Base-by-base conservation (phyloP, 2,888 invertebrate species). In the Drosophila paracracens region DNA sequence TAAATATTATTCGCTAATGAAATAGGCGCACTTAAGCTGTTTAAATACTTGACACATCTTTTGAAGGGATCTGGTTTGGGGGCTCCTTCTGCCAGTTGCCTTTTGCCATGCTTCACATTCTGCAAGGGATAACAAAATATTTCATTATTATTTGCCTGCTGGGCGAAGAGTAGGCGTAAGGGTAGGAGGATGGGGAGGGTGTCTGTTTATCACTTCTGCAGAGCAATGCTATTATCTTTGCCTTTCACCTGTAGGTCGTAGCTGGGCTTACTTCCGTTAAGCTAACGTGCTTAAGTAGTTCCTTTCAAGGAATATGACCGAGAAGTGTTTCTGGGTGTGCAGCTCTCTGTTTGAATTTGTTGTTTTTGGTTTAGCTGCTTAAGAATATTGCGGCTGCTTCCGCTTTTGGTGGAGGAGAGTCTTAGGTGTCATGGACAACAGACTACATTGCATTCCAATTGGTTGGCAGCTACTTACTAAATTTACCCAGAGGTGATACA, bases 401-500 rank as follows among this genome's bases (percentile, higher is more conserved):
- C 68, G 56, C 57, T 59, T 56, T 80, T 60, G 52, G n/a, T 11
- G 50, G 61, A 58, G 16, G 4, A 27, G 61, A 50, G 61, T 65
- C 75, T 83, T 70, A 70, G 36, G 60, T 67, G 71, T 43, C 74
- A 74, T 66, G 79, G 65, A 29, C 56, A 43, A 62, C 61, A 51
- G n/a, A 29, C 57, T 18, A 31, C 21, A 61, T 27, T 29, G 16
- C 27, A n/a, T 74, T 74, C 71, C 69, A 65, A 70, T 70, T 67
- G 66, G 62, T 50, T 71, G 76, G 72, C 81, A 85, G 82, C 69
- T 70, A 87, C 81, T 85, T 83, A 85, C 81, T 76, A 82, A 88
- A 87, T 86, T 87, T 88, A 76, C 77, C 65, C 68, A 40, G 50
- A 72, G 77, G 70, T 79, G 74, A 72, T 75, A 67, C 66, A 57